A percentile compares a stretch with the other conserved stretches of the same genome.
Evolutionary conservation across 2,888 invertebrate genomes (phyloP).

Genomic region (Phorcus lineatus): DNA sequence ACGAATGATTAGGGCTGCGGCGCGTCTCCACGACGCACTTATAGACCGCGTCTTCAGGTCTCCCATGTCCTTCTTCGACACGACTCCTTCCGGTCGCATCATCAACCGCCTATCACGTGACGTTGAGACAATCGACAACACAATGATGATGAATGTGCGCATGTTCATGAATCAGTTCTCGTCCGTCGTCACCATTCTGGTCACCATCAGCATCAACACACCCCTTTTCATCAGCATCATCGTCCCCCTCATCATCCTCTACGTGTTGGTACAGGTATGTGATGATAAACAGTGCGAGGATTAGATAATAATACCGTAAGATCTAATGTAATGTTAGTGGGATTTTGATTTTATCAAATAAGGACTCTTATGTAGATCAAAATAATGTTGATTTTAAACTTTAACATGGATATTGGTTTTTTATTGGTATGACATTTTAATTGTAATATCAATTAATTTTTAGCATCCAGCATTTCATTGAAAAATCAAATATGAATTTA

Average conservation of each 20-base stretch:
- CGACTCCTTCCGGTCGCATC: conserved; percentile 75
- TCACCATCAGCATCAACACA: conserved; percentile 25
- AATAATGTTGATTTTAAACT: no score
- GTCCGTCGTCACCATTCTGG: conserved; percentile 62
- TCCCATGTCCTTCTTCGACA: conserved; percentile 74
- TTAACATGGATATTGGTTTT: no score
- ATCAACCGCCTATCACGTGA: conserved; percentile 72
- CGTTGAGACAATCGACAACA: conserved; percentile 63
- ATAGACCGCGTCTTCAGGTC: conserved; percentile 61
- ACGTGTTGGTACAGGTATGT: conserved; percentile 74
- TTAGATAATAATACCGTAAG: no score
- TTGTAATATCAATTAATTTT: no score
- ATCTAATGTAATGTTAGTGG: no score
- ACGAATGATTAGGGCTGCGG: conserved; percentile 65
- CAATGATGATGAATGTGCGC: conserved; percentile 52
- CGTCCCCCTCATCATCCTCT: conserved; percentile 54
- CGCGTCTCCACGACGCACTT: conserved; percentile 62
- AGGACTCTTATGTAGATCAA: no score
- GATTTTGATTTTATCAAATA: no score
- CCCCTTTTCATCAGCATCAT: conserved; percentile 37
- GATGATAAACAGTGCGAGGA: not conserved
- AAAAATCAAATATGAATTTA: no score
- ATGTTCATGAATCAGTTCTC: conserved; percentile 56
- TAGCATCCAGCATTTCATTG: no score
- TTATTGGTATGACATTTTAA: no score